Conservation (phyloP, 2,113 vertebrate genomes). For the Cyphomyrus plagiostoma region DNA sequence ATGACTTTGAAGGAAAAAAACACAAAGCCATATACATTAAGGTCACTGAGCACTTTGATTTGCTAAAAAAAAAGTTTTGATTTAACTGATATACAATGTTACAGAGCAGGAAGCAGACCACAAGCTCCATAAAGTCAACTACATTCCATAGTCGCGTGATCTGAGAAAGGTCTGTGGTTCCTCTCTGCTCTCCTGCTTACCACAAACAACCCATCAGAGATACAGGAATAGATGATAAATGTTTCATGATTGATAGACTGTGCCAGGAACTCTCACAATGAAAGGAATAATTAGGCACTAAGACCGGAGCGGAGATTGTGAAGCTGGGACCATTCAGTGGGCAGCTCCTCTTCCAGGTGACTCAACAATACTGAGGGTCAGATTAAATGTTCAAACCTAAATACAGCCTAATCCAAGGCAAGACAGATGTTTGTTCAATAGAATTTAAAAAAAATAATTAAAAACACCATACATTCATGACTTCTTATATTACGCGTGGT, state of each 20-base stretch:
- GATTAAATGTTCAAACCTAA: background rate
- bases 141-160: background rate
- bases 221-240: slow-evolving; percentile 12
- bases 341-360: background rate
- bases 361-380: background rate
- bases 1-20: background rate
- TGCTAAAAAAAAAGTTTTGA: background rate
- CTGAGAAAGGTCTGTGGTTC: background rate
- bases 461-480: background rate
- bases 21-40: background rate
- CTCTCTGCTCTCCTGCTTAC: background rate
- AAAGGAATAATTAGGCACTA: slow-evolving; percentile 16
- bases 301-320: background rate
- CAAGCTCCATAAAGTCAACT: background rate
- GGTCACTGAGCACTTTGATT: background rate
- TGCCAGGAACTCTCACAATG: slow-evolving; percentile 16
- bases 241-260: slow-evolving; percentile 19
- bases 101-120: background rate
- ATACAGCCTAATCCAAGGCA: background rate
- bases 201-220: background rate
- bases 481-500: background rate
- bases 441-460: background rate
- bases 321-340: background rate
- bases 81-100: background rate
- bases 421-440: background rate